Percentiles rank a stretch among this genome's conserved stretches.
These are phyloP conservation scores for Nematolebias whitei DNA, from an alignment of 2,113 vertebrate genomes.

Conservation along the genomic window DNA sequence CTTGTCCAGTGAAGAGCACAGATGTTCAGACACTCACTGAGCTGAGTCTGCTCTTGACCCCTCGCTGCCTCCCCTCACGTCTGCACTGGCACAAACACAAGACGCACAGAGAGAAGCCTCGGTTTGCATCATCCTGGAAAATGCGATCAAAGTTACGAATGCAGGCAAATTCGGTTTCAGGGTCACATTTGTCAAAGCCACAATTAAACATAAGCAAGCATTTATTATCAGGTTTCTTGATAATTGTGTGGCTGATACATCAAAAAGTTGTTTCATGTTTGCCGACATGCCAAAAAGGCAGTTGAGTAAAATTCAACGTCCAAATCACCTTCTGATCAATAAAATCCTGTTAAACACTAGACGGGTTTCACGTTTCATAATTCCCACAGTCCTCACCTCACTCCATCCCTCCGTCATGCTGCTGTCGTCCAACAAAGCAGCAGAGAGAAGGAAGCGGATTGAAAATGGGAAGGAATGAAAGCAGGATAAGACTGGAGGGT, in stretches of 20 bases:
- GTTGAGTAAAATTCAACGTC: not conserved
- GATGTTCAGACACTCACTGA: constrained; percentile 78
- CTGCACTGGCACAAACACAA: constrained; percentile 9
- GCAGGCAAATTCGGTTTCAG: not conserved
- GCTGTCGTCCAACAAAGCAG: constrained; percentile 59
- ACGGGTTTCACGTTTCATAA: constrained; percentile 41
- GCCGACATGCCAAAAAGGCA: not conserved
- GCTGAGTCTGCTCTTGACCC: constrained; percentile 75
- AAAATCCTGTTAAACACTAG: not conserved
- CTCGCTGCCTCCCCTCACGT: constrained; percentile 30
- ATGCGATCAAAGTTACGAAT: not conserved
- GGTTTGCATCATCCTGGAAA: no score
- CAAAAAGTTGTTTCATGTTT: no score
- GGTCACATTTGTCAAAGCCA: no score
- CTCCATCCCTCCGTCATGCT: constrained; percentile 9
- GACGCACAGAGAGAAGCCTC: not conserved
- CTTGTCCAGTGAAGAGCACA: constrained; percentile 70
- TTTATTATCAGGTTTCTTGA: no score
- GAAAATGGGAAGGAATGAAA: constrained; percentile 53
- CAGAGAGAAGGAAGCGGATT: constrained; percentile 63
- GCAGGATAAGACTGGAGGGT: constrained; percentile 66
- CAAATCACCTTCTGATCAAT: constrained; percentile 8
- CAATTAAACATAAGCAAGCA: no score
- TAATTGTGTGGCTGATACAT: no score
- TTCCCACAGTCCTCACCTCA: constrained; percentile 59